Evolutionary conservation across 2,888 invertebrate genomes (phyloP).

Genomic region (Thymelicus sylvestris): DNA sequence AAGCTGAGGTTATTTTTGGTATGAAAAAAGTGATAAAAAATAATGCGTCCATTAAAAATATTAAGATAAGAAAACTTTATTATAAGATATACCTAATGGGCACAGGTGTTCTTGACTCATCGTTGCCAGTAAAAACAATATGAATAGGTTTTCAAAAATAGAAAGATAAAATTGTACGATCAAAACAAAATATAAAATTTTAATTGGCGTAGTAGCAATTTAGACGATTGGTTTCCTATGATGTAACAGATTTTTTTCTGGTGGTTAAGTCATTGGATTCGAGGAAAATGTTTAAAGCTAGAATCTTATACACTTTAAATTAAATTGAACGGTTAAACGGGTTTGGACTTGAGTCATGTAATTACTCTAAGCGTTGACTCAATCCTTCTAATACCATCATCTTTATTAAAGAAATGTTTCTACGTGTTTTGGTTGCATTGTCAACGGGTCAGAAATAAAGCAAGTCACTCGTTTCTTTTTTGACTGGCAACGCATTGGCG

Average conservation of each 20-base stretch:
- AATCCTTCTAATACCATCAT: no score
- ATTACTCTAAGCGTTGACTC: slow-evolving; percentile 11
- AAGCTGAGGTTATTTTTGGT: neutral
- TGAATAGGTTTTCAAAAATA: neutral
- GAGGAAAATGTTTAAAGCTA: slow-evolving; percentile 16
- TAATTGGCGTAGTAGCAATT: slow-evolving; percentile 22
- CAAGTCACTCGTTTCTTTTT: no score
- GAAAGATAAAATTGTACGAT: neutral
- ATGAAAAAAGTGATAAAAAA: neutral
- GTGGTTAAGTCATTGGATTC: slow-evolving; percentile 16
- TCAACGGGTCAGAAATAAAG: no score
- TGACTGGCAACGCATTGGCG: no score
- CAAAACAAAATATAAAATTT: neutral
- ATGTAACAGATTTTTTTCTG: slow-evolving; percentile 27
- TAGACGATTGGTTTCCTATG: slow-evolving; percentile 21
- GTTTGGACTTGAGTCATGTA: slow-evolving; percentile 32
- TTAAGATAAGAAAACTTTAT: neutral
- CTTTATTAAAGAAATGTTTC: no score
- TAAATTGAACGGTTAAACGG: slow-evolving; percentile 13
- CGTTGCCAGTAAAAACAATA: neutral
- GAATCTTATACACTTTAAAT: slow-evolving; percentile 22
- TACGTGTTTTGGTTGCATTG: no score
- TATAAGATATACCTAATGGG: neutral
- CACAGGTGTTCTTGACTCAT: neutral
- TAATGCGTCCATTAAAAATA: neutral